phyloP scores from a whole-genome alignment of 2,113 vertebrate genomes.

The Amazona guildingii region DNA sequence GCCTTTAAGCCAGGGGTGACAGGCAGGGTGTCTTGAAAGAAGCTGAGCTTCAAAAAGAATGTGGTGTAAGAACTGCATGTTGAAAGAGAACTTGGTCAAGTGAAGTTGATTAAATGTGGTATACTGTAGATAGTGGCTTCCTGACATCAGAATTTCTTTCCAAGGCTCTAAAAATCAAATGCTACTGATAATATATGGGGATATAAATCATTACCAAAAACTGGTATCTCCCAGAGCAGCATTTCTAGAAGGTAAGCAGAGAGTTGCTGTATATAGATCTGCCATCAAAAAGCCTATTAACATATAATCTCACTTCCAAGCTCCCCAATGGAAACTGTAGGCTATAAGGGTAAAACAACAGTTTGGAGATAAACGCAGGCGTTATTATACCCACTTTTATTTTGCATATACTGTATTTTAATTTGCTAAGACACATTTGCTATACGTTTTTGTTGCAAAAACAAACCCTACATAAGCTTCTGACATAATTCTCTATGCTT shows the following conservation, averaged over 20 bases:
- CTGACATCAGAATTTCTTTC: neutral
- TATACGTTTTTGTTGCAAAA: constrained; percentile 80
- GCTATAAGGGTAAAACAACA: neutral
- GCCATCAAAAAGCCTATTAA: neutral
- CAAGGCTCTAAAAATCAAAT: neutral
- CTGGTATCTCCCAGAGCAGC: neutral
- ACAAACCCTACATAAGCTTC: constrained; percentile 78
- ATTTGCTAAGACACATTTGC: constrained; percentile 80
- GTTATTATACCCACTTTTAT: constrained; percentile 56
- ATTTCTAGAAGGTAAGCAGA: neutral
- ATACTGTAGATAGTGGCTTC: constrained; percentile 13
- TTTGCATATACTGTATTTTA: constrained; percentile 66
- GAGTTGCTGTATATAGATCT: neutral
- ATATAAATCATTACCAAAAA: neutral
- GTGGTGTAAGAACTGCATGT: neutral
- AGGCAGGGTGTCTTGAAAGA: neutral
- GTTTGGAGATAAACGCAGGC: constrained; percentile 21
- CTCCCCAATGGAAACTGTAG: neutral
- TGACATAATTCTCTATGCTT: constrained; percentile 88
- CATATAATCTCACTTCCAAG: neutral
- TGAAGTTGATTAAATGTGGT: constrained; percentile 31
- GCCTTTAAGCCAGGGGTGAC: neutral
- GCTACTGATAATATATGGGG: neutral
- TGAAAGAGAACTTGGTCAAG: constrained; percentile 24
- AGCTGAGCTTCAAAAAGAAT: constrained; percentile 31